These are phyloP conservation scores for Chanos chanos DNA, from an alignment of 2,797 vertebrate genomes.

Conservation along the genomic window DNA sequence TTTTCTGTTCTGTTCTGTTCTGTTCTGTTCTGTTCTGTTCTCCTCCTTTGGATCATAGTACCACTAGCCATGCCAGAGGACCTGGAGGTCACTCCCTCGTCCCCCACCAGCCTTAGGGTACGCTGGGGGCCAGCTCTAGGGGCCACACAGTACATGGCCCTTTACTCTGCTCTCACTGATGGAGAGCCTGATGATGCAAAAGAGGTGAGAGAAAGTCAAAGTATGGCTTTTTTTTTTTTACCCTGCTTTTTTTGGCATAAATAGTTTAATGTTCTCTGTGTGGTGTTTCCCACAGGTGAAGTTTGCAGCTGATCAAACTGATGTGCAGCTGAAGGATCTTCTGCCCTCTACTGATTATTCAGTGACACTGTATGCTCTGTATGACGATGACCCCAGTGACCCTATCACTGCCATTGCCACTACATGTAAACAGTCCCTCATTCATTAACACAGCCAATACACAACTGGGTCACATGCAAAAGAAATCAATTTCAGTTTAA, in stretches of 20 bases:
- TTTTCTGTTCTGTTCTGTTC: too few relatives aligned
- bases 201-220: slow-evolving; percentile 59
- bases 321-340: slow-evolving; percentile 75
- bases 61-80: slow-evolving; percentile 73
- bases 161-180: slow-evolving; percentile 71
- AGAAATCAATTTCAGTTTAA: not conserved
- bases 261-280: not conserved
- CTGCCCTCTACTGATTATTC: slow-evolving; percentile 81
- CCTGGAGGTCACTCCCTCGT: slow-evolving; percentile 76
- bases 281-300: slow-evolving; percentile 70
- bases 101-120: slow-evolving; percentile 74
- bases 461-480: not conserved
- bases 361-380: slow-evolving; percentile 81
- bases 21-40: not conserved
- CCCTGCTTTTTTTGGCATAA: not conserved
- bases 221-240: not conserved
- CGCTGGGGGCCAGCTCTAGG: slow-evolving; percentile 77
- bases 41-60: slow-evolving; percentile 64
- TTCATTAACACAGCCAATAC: not conserved
- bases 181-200: slow-evolving; percentile 77
- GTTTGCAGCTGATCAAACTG: slow-evolving; percentile 68
- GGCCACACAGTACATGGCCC: slow-evolving; percentile 86
- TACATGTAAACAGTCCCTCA: slow-evolving; percentile 72
- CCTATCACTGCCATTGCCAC: slow-evolving; percentile 77
- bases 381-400: slow-evolving; percentile 85